Evolutionary conservation across 2,797 vertebrate genomes (phyloP).

Genomic region (Neoniphon sammara): DNA sequence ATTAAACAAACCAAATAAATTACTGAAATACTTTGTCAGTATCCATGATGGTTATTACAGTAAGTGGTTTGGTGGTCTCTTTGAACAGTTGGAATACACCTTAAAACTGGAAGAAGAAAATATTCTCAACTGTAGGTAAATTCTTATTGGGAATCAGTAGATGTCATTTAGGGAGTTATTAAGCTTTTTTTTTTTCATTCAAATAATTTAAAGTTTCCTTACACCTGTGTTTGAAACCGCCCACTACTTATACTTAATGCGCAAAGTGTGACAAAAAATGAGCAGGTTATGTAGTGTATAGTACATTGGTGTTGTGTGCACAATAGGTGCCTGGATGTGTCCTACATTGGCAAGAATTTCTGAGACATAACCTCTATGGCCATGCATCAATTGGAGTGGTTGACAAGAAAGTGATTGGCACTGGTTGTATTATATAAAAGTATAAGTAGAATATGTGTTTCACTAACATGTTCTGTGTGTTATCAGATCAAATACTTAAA

Average conservation of each 20-base stretch:
- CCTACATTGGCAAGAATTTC: no score
- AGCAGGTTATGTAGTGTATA: no score
- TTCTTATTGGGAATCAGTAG: conserved; percentile 5
- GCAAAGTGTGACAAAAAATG: no score
- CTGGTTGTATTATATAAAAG: not conserved
- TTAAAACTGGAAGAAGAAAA: not conserved
- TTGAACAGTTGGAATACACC: not conserved
- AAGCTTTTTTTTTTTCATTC: not conserved
- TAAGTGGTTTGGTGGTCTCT: not conserved
- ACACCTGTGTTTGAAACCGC: not conserved
- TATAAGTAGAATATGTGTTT: not conserved
- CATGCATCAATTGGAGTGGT: not conserved
- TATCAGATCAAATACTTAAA: not conserved
- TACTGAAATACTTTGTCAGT: not conserved
- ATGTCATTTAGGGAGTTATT: not conserved
- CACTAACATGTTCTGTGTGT: not conserved
- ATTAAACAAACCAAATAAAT: not conserved
- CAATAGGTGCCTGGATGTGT: no score
- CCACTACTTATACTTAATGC: no score
- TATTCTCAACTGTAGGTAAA: not conserved
- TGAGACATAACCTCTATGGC: not conserved
- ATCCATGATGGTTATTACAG: conserved; percentile 1
- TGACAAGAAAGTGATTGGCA: not conserved
- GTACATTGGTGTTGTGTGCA: no score
- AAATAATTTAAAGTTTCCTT: conserved; percentile 15